Evolutionary conservation across 2,113 vertebrate species (phyloP).

Genomic region (Megaceryle torquata): DNA sequence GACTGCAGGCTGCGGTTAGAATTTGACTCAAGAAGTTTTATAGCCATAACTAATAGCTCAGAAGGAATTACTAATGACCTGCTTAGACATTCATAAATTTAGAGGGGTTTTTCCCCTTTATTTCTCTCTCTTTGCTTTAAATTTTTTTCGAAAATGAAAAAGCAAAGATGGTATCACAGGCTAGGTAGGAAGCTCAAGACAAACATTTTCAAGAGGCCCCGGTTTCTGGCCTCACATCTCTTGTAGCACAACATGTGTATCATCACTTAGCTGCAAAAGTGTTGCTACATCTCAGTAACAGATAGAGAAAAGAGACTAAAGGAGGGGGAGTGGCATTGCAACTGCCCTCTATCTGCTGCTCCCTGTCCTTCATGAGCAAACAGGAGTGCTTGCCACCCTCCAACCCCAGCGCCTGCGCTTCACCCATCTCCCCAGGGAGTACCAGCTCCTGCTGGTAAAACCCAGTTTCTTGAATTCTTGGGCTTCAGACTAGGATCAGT

Average conservation of each 20-base stretch:
- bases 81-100: not conserved
- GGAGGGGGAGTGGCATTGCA: not conserved
- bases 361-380: not conserved
- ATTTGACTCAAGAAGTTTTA: not conserved
- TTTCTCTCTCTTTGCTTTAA: not conserved
- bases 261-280: not conserved
- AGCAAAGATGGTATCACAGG: not conserved
- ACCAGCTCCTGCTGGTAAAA: not conserved
- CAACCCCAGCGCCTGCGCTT: accelerated
- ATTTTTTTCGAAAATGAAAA: not conserved
- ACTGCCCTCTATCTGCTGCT: not conserved
- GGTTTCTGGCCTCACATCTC: not conserved
- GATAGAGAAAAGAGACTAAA: not conserved
- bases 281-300: not conserved
- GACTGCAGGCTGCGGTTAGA: not conserved
- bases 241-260: not conserved
- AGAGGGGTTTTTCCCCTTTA: not conserved
- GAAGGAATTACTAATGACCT: not conserved
- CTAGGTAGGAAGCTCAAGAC: constrained; percentile 8
- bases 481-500: not conserved
- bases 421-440: not conserved
- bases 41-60: not conserved
- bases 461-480: not conserved
- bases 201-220: constrained; percentile 12
- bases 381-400: not conserved